Evolutionary conservation across 1,140 invertebrate genomes (phyloP).

Genomic region (Proales similis): DNA sequence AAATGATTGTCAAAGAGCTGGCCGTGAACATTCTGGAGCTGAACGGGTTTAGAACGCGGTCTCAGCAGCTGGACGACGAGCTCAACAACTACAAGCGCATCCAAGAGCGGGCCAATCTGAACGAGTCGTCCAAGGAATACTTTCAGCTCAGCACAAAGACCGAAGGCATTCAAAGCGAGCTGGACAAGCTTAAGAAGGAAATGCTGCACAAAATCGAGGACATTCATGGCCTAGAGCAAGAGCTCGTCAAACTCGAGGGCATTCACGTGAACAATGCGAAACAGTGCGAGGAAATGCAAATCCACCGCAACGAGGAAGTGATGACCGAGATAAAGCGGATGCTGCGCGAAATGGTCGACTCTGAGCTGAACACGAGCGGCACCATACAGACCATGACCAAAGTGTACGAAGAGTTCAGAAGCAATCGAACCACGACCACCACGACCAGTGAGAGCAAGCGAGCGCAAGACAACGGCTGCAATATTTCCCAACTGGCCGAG

Average conservation of each 20-base stretch:
- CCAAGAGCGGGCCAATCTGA: conserved; percentile 30
- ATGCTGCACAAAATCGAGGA: conserved; percentile 38
- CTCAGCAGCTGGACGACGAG: conserved; percentile 22
- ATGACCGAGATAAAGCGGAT: conserved; percentile 25
- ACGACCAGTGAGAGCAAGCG: neutral
- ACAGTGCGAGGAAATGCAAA: too few species aligned
- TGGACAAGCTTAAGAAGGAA: conserved; percentile 17
- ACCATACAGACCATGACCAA: neutral
- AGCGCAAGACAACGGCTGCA: too few species aligned
- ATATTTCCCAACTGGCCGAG: conserved; percentile 28
- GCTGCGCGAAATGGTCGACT: conserved; percentile 32
- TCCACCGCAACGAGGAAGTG: neutral
- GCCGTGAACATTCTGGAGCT: conserved; percentile 29
- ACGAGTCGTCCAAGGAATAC: neutral
- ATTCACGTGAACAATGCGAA: neutral
- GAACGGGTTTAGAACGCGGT: conserved; percentile 18
- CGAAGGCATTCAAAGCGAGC: conserved; percentile 11
- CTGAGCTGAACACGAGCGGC: neutral
- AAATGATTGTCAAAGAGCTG: conserved; percentile 16
- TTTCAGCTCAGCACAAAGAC: conserved; percentile 2
- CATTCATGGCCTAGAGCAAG: conserved; percentile 22
- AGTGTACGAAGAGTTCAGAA: conserved; percentile 22
- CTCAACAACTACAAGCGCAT: conserved; percentile 18
- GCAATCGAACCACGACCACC: neutral
- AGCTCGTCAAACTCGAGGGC: conserved; percentile 22